phyloP scores from a whole-genome alignment of 2,113 vertebrate species.

The Hiodon tergisus region DNA sequence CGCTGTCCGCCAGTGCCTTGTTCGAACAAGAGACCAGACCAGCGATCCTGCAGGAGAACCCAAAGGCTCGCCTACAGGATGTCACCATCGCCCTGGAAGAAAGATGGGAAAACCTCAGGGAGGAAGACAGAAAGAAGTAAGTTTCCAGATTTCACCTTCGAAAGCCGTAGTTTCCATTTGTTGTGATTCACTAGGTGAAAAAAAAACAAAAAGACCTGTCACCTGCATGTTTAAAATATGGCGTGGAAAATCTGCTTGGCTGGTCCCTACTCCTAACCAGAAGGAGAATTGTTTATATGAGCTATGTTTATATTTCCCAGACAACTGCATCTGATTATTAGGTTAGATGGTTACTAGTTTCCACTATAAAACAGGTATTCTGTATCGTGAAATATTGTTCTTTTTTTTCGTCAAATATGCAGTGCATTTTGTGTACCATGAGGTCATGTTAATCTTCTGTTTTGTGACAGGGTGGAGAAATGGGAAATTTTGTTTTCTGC shows the following conservation, averaged over 20 bases:
- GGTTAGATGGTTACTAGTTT: conserved; percentile 33
- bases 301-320: conserved; percentile 17
- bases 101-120: conserved; percentile 77
- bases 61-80: conserved; percentile 67
- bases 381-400: conserved; percentile 20
- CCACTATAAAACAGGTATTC: conserved; percentile 30
- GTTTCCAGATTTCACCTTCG: conserved; percentile 68
- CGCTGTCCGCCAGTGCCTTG: conserved; percentile 71
- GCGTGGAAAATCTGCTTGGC: conserved; percentile 50
- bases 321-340: conserved; percentile 16
- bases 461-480: conserved; percentile 7
- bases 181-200: conserved; percentile 54
- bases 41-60: conserved; percentile 68
- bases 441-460: conserved; percentile 4
- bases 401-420: conserved; percentile 28
- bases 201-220: conserved; percentile 36
- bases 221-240: conserved; percentile 49
- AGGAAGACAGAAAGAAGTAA: conserved; percentile 83
- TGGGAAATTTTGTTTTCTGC: not conserved
- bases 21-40: conserved; percentile 74
- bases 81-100: conserved; percentile 64
- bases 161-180: conserved; percentile 58
- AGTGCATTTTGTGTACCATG: conserved; percentile 26
- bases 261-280: conserved; percentile 28
- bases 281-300: conserved; percentile 25